phyloP scores from a whole-genome alignment of 2,888 invertebrate species.

The Dryomyza anilis region DNA sequence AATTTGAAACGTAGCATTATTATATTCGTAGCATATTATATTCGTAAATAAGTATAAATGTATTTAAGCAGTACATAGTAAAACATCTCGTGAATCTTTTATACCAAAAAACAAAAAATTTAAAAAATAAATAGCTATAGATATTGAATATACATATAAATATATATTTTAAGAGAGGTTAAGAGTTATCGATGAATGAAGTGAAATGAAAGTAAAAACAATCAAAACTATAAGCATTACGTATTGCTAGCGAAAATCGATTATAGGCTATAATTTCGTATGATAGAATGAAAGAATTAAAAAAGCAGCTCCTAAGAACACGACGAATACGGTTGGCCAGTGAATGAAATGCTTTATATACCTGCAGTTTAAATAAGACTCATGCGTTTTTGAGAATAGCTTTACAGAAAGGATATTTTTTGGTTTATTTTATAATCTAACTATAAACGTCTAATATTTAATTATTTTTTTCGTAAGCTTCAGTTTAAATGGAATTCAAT shows the following conservation, averaged over 20 bases:
- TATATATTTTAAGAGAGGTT: constrained; percentile 28
- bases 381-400: constrained; percentile 19
- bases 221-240: constrained; percentile 30
- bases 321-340: constrained; percentile 2
- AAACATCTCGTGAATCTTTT: constrained; percentile 25
- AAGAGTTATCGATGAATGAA: constrained; percentile 16
- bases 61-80: constrained; percentile 14
- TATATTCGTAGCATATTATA: not conserved
- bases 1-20: no score
- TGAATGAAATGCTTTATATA: constrained; percentile 34
- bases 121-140: constrained; percentile 20
- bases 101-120: constrained; percentile 34
- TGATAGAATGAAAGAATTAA: constrained; percentile 9
- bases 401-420: not conserved
- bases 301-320: constrained; percentile 11
- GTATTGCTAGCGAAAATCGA: no score
- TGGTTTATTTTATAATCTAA: constrained; percentile 4
- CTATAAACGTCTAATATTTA: no score
- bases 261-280: not conserved
- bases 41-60: not conserved
- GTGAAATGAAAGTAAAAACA: constrained; percentile 35
- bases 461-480: constrained; percentile 52
- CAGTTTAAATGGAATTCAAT: constrained; percentile 40
- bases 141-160: constrained; percentile 7
- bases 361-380: constrained; percentile 27